phyloP scores from a whole-genome alignment of 2,797 vertebrate species.

The Sus cebifrons region DNA sequence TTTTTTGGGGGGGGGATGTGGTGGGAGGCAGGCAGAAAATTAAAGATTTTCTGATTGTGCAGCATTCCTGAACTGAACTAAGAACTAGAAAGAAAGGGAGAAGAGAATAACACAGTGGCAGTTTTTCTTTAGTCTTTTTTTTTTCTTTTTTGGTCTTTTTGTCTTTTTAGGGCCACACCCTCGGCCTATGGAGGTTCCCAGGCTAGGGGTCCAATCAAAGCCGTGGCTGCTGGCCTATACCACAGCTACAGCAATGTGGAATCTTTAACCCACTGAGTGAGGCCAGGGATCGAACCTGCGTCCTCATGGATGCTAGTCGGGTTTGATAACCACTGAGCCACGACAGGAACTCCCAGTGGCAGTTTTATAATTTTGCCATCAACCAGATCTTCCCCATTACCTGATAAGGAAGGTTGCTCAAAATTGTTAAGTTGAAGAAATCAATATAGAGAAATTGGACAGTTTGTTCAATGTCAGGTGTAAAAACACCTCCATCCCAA shows the following conservation, averaged over 20 bases:
- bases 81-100: neutral
- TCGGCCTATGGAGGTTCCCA: too few species aligned
- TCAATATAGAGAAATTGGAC: neutral
- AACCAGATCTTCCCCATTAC: constrained; percentile 52
- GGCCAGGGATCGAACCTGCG: too few species aligned
- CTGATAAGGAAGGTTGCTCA: constrained; percentile 44
- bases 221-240: too few species aligned
- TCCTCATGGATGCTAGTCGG: too few species aligned
- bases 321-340: too few species aligned
- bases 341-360: neutral
- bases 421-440: constrained; percentile 37
- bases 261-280: too few species aligned
- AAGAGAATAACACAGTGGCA: neutral
- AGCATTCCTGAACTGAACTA: constrained; percentile 33
- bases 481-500: neutral
- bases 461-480: neutral
- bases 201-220: too few species aligned
- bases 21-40: neutral
- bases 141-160: too few species aligned
- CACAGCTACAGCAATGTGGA: too few species aligned
- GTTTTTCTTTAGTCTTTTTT: neutral
- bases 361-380: constrained; percentile 26
- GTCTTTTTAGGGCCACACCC: too few species aligned
- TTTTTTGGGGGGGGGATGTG: too few species aligned
- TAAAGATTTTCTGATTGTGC: constrained; percentile 38